Conservation (phyloP, 2,113 vertebrate species). For the Artemisiospiza belli region DNA sequence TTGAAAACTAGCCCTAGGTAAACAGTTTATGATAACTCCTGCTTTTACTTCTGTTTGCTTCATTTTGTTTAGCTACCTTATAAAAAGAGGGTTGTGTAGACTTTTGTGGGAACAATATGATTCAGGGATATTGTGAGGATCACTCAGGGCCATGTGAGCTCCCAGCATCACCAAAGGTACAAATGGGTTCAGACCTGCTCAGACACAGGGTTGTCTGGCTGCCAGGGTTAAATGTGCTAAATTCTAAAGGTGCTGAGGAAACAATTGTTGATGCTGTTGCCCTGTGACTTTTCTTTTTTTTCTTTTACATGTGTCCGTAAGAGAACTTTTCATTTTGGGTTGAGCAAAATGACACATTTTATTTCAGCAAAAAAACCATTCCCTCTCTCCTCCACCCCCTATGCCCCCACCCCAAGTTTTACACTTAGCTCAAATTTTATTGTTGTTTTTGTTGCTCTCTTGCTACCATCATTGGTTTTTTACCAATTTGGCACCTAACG, state of each 20-base stretch:
- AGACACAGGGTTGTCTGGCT: not conserved
- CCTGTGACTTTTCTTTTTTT: not conserved
- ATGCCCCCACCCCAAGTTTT: not conserved
- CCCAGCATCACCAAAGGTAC: not conserved
- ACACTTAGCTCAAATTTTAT: not conserved
- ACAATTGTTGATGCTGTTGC: not conserved
- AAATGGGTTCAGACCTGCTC: not conserved
- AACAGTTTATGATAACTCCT: not conserved
- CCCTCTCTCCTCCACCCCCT: accelerated
- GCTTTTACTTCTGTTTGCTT: not conserved
- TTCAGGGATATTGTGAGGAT: not conserved
- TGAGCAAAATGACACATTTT: not conserved
- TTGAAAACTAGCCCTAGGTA: not conserved
- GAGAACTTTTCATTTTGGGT: not conserved
- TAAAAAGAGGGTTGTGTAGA: not conserved
- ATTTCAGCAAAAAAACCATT: not conserved
- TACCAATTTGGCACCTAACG: not conserved
- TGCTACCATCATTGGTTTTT: not conserved
- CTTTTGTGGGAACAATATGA: not conserved
- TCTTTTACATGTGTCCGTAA: accelerated
- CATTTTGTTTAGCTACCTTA: not conserved
- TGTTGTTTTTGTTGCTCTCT: not conserved
- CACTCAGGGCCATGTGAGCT: not conserved
- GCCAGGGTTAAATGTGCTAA: not conserved
- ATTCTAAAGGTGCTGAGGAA: not conserved